Conservation (phyloP, 2,888 invertebrate species). For the Notocelia uddmanniana region DNA sequence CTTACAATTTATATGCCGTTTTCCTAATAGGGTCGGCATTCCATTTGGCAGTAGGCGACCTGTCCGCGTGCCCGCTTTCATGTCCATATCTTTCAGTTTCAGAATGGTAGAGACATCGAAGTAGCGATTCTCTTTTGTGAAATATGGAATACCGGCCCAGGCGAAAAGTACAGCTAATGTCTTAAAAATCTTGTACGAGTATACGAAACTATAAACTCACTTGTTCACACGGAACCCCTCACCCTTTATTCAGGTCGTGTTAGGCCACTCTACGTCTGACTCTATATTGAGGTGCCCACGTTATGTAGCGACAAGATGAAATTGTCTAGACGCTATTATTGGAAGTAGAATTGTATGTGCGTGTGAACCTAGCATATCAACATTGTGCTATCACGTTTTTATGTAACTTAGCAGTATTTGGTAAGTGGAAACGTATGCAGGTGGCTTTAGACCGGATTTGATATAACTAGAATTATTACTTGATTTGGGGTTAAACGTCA, state of each 20-base stretch:
- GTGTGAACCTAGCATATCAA: too few relatives aligned
- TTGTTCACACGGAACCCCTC: neutral
- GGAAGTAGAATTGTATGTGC: neutral
- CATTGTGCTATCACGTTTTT: too few relatives aligned
- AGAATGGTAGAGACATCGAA: too few relatives aligned
- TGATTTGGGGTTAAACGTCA: too few relatives aligned
- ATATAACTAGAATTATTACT: too few relatives aligned
- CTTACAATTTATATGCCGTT: too few relatives aligned
- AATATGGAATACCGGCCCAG: neutral
- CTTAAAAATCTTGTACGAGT: neutral
- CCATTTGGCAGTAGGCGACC: neutral
- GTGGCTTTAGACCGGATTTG: too few relatives aligned
- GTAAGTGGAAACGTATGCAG: too few relatives aligned
- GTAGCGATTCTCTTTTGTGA: too few relatives aligned
- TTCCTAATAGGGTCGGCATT: too few relatives aligned
- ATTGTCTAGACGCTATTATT: constrained; percentile 9
- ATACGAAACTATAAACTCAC: neutral
- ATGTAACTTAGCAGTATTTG: too few relatives aligned
- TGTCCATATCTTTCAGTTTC: too few relatives aligned
- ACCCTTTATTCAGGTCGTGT: constrained; percentile 28
- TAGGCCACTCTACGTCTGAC: constrained; percentile 10
- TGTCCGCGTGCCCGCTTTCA: neutral
- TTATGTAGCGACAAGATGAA: constrained; percentile 15
- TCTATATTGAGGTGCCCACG: constrained; percentile 15
- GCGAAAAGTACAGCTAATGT: neutral